Base-by-base conservation (phyloP, 2,113 vertebrate genomes). In the Spizaetus ornatus region DNA sequence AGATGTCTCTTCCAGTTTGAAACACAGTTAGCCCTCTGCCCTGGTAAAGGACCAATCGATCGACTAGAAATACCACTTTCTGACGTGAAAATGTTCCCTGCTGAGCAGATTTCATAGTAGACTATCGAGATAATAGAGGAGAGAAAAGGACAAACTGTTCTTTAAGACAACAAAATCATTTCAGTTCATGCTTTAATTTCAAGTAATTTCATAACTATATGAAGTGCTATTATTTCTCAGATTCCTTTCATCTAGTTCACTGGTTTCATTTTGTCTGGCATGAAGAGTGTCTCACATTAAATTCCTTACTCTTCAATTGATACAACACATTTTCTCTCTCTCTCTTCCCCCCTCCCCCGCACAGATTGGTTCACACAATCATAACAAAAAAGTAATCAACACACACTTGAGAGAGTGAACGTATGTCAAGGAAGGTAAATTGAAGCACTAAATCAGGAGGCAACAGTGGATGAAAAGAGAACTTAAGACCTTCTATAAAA, bases 351-450 rank as follows among this genome's bases (percentile, higher is more conserved):
- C 1, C 66, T 40, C 88, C 56, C 96, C 86, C 82, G 61, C 23
- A 85, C 89, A 88, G 86, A 94, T 80, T 48, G 61, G 90, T 90
- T 95, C 69, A 95, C 47, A 80, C 34, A 96, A 67, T 97, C 70
- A 91, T 86, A 95, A 97, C 61, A 87, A 95, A 97, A 86, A 97
- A 82, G 63, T 93, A 95, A 97, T 95, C 91, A 95, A 81, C 76
- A 77, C 63, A 56, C 48, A 74, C 87, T 97, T 96, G 88, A 95
- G 71, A 94, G 45, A 85, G 43, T 86, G 71, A 70, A 96, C 93
- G 17, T 77, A 66, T 88, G 63, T 87, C 83, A 95, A 36, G 45
- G n/a, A 90, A 96, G 76, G 61, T 96, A 97, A 96, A 97, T 63
- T 95, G 80, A 97, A 97, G 23, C 86, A 93, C 40, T 97, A 93